Evolutionary conservation across 2,113 vertebrate genomes (phyloP).

Genomic region (Tylochromis polylepis): DNA sequence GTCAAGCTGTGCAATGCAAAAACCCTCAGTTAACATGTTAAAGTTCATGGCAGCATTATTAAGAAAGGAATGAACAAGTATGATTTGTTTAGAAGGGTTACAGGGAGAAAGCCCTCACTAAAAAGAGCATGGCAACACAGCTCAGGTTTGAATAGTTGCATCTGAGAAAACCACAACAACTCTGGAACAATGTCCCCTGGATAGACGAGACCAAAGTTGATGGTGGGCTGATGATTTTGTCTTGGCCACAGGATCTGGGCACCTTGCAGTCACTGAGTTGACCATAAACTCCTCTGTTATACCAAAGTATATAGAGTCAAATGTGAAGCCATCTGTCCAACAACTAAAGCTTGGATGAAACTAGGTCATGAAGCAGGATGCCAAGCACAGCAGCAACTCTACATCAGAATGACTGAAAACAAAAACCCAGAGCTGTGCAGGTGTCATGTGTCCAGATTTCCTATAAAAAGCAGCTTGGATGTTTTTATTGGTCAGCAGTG

Average conservation of each 20-base stretch:
- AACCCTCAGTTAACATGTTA: not conserved
- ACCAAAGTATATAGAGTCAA: not conserved
- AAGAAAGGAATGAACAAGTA: not conserved
- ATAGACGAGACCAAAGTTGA: not conserved
- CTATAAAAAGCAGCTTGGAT: not conserved
- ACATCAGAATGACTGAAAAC: not conserved
- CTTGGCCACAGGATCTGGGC: not conserved
- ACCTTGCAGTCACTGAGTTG: not conserved
- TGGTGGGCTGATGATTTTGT: not conserved
- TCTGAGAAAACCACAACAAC: not conserved
- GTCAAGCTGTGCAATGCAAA: not conserved
- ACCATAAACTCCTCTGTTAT: not conserved
- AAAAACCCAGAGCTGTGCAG: not conserved
- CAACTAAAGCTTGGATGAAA: not conserved
- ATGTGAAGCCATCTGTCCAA: not conserved
- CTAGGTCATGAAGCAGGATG: not conserved
- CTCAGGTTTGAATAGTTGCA: not conserved
- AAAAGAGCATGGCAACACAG: not conserved
- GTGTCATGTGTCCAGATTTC: not conserved
- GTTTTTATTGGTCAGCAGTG: not conserved
- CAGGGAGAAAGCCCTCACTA: rapidly evolving
- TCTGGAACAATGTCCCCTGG: rapidly evolving
- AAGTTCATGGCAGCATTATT: not conserved
- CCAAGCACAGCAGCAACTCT: not conserved
- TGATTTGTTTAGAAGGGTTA: not conserved